Conservation (phyloP, 2,888 invertebrate genomes). For the Tanypteryx hageni region DNA sequence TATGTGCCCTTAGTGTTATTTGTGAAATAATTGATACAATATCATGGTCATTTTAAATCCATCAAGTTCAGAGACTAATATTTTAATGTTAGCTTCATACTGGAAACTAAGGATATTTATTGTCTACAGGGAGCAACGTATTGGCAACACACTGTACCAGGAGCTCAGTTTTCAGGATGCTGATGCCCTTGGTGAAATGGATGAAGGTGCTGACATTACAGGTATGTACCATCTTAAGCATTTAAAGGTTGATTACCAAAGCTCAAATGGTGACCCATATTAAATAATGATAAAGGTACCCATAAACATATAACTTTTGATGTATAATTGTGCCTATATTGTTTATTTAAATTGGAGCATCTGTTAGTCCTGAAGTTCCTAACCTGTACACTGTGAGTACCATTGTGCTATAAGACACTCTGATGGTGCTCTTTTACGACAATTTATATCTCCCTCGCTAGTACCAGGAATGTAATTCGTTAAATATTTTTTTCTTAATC, state of each 20-base stretch:
- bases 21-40: too few species aligned
- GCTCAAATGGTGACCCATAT: neutral
- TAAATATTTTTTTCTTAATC: too few species aligned
- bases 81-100: too few species aligned
- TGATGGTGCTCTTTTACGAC: too few species aligned
- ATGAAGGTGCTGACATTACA: conserved; percentile 94
- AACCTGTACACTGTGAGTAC: too few species aligned
- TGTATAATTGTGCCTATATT: neutral
- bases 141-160: conserved; percentile 93
- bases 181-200: conserved; percentile 89
- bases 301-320: neutral
- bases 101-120: neutral
- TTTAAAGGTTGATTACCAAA: neutral
- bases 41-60: too few species aligned
- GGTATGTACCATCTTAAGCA: conserved; percentile 79
- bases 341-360: neutral
- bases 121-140: conserved; percentile 86
- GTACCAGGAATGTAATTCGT: too few species aligned
- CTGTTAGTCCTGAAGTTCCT: conserved; percentile 60
- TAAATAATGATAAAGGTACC: neutral
- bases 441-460: too few species aligned
- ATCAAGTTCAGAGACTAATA: too few species aligned
- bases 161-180: conserved; percentile 95
- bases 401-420: too few species aligned
- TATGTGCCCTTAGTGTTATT: too few species aligned